Evolutionary conservation across 2,113 vertebrate species (phyloP).

Genomic region (Thomomys bottae): DNA sequence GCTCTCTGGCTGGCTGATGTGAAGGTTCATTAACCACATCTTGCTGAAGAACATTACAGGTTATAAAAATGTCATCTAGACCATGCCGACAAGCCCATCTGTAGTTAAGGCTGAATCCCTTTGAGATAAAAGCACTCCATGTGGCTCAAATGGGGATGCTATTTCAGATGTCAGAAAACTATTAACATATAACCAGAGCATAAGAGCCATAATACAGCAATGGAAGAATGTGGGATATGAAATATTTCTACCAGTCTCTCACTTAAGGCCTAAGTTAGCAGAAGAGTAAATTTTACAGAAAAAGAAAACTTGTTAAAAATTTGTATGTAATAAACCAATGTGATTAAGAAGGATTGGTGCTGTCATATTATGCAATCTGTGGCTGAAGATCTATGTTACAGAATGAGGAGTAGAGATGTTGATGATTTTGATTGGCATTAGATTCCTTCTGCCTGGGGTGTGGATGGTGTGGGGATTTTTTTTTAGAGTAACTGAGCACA

Average conservation of each 20-base stretch:
- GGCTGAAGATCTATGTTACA: neutral
- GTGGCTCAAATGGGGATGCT: slow-evolving; percentile 69
- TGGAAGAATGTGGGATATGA: slow-evolving; percentile 38
- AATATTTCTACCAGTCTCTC: slow-evolving; percentile 33
- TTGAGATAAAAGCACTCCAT: slow-evolving; percentile 73
- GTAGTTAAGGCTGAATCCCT: slow-evolving; percentile 78
- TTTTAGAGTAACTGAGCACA: neutral
- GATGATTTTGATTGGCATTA: neutral
- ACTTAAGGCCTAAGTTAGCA: slow-evolving; percentile 24
- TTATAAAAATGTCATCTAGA: slow-evolving; percentile 81
- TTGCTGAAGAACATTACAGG: slow-evolving; percentile 79
- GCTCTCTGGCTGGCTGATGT: slow-evolving; percentile 49
- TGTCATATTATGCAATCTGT: neutral
- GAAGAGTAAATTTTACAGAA: slow-evolving; percentile 1
- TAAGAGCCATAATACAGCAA: neutral
- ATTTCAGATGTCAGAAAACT: slow-evolving; percentile 76
- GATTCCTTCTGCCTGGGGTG: neutral
- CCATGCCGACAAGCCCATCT: slow-evolving; percentile 76
- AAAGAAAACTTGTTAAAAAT: neutral
- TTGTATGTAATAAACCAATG: neutral
- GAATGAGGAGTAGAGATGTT: neutral
- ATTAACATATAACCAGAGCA: slow-evolving; percentile 67
- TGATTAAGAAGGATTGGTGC: neutral
- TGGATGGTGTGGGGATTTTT: neutral
- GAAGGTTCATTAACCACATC: slow-evolving; percentile 80